Conservation (phyloP, 2,888 invertebrate genomes). For the Lottia scabra region DNA sequence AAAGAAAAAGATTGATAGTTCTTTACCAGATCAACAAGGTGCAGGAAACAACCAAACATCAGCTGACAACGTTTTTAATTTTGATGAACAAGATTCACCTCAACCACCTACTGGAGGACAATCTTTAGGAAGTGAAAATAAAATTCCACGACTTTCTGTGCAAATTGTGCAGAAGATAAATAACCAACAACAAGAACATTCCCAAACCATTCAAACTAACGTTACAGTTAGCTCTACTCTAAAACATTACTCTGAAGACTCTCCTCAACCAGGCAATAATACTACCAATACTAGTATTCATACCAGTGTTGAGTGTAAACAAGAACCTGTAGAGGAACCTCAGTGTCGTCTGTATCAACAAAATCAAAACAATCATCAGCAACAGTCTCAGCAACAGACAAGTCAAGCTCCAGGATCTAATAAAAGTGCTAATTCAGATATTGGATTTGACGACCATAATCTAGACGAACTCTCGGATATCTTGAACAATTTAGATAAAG, state of each 20-base stretch:
- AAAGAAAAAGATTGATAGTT: slow-evolving; percentile 55
- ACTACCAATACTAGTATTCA: slow-evolving; percentile 39
- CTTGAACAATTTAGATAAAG: slow-evolving; percentile 85
- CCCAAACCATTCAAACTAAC: slow-evolving; percentile 89
- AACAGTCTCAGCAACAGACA: slow-evolving; percentile 7
- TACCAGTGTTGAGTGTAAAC: slow-evolving; percentile 69
- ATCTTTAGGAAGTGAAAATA: slow-evolving; percentile 28
- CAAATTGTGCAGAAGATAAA: slow-evolving; percentile 91
- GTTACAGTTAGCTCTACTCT: slow-evolving; percentile 85
- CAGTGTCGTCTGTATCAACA: slow-evolving; percentile 26
- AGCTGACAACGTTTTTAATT: slow-evolving; percentile 45
- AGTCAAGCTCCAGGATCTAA: not conserved
- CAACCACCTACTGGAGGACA: slow-evolving; percentile 27
- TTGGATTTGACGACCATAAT: slow-evolving; percentile 43
- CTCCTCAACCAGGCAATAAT: slow-evolving; percentile 21
- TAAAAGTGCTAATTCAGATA: slow-evolving; percentile 20
- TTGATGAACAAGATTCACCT: slow-evolving; percentile 46
- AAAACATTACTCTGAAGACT: slow-evolving; percentile 74
- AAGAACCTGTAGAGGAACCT: slow-evolving; percentile 74
- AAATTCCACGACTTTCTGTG: slow-evolving; percentile 78
- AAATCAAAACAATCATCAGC: slow-evolving; percentile 7
- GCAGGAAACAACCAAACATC: slow-evolving; percentile 31
- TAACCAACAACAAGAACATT: slow-evolving; percentile 77
- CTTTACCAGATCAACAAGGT: slow-evolving; percentile 26
- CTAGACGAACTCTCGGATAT: slow-evolving; percentile 58